phyloP scores from a whole-genome alignment of 2,888 invertebrate species.

The Drosophila formosana region DNA sequence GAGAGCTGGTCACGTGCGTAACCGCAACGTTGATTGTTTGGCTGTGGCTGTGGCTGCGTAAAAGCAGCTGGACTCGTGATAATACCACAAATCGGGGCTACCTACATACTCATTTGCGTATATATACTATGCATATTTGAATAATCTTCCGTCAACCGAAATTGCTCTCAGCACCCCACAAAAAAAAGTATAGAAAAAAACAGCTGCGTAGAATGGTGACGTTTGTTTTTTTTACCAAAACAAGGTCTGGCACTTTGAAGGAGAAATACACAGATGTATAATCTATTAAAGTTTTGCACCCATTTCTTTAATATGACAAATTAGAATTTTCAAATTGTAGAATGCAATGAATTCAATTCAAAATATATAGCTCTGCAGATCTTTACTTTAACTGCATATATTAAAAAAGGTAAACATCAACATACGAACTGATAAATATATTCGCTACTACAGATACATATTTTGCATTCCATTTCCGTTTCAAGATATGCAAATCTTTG shows the following conservation, averaged over 20 bases:
- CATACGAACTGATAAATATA: no score
- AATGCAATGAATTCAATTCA: not conserved
- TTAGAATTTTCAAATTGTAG: not conserved
- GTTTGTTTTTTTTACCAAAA: not conserved
- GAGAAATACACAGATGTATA: not conserved
- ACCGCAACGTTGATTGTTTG: slow-evolving; percentile 4
- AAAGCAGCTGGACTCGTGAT: slow-evolving; percentile 11
- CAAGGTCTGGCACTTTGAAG: not conserved
- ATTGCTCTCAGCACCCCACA: not conserved
- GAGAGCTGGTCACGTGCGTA: slow-evolving; percentile 14
- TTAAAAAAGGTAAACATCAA: no score
- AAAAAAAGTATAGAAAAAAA: not conserved
- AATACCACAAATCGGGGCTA: slow-evolving; percentile 5
- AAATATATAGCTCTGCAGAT: no score
- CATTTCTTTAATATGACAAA: not conserved
- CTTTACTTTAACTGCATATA: no score
- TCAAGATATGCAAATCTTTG: not conserved
- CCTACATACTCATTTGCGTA: not conserved
- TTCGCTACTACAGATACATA: no score
- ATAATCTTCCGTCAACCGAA: not conserved
- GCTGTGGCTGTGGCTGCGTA: not conserved
- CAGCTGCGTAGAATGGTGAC: slow-evolving; percentile 28
- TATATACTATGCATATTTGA: not conserved
- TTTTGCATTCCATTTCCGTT: no score
- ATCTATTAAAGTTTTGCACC: not conserved